Percentiles rank a stretch among this genome's conserved stretches.
Evolutionary conservation across 2,888 invertebrate genomes (phyloP).

Genomic region (Lissonota sp.): DNA sequence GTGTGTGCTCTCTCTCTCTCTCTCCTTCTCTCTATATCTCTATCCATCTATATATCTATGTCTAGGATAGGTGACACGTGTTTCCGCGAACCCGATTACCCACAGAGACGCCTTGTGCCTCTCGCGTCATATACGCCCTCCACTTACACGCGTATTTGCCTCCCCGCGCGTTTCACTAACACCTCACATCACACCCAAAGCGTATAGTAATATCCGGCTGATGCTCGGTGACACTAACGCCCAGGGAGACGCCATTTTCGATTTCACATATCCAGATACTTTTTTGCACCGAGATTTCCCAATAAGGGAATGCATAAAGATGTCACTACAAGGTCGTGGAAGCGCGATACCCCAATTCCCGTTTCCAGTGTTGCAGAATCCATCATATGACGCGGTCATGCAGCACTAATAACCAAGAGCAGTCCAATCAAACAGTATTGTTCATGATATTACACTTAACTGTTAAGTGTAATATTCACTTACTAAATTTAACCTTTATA

Average conservation of each 20-base stretch:
- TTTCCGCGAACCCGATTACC: constrained; percentile 79
- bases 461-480: too few relatives aligned
- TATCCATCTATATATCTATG: constrained; percentile 7
- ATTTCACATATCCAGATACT: too few relatives aligned
- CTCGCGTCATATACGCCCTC: constrained; percentile 24
- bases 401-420: too few relatives aligned
- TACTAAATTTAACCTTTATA: too few relatives aligned
- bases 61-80: constrained; percentile 75
- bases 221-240: constrained; percentile 30
- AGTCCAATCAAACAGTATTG: too few relatives aligned
- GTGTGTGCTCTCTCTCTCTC: constrained; percentile 1
- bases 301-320: too few relatives aligned
- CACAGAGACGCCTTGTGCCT: constrained; percentile 70
- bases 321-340: too few relatives aligned
- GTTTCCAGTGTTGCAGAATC: too few relatives aligned
- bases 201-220: constrained; percentile 52
- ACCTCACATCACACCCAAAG: constrained; percentile 13
- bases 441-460: too few relatives aligned
- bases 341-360: too few relatives aligned
- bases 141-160: constrained; percentile 76
- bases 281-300: too few relatives aligned
- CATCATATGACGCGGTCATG: too few relatives aligned
- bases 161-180: constrained; percentile 21
- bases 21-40: not conserved
- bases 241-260: constrained; percentile 11